phyloP scores from a whole-genome alignment of 2,113 vertebrate genomes.

The Daboia siamensis region DNA sequence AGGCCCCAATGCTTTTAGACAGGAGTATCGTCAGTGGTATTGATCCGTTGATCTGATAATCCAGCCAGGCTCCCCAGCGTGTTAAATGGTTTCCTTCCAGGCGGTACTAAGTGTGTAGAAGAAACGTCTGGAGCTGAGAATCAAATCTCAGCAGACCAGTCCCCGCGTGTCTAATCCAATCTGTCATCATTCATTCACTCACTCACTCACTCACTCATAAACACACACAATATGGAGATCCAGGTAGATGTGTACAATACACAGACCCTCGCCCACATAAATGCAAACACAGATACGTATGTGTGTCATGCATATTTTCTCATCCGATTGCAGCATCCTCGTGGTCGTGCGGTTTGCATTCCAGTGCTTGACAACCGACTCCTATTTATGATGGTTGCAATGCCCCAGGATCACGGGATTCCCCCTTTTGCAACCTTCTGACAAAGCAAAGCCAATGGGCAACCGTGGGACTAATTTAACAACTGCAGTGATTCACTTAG shows the following conservation, averaged over 20 bases:
- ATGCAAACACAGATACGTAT: background rate
- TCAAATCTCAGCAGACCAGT: slow-evolving; percentile 57
- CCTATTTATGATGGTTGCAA: too few species aligned
- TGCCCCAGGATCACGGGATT: too few species aligned
- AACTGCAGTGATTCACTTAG: too few species aligned
- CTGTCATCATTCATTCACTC: slow-evolving; percentile 15
- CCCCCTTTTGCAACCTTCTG: too few species aligned
- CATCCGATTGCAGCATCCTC: background rate
- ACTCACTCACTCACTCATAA: background rate
- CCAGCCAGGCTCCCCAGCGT: slow-evolving; percentile 76
- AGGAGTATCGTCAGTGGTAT: slow-evolving; percentile 84
- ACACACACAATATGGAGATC: background rate
- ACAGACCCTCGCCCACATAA: background rate
- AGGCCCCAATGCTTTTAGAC: slow-evolving; percentile 77
- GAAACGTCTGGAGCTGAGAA: slow-evolving; percentile 33
- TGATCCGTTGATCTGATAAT: slow-evolving; percentile 86
- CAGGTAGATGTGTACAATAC: background rate
- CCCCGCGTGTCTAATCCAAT: slow-evolving; percentile 63
- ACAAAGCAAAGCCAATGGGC: too few species aligned
- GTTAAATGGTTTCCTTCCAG: slow-evolving; percentile 75
- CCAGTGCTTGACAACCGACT: too few species aligned
- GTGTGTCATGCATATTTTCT: background rate
- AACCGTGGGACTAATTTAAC: too few species aligned
- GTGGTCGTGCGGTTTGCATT: too few species aligned
- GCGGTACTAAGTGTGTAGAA: slow-evolving; percentile 63